Percentiles rank a stretch among this genome's conserved stretches.
Evolutionary conservation across 1,140 invertebrate genomes (phyloP).

Genomic region (Lasaia peninsularis): DNA sequence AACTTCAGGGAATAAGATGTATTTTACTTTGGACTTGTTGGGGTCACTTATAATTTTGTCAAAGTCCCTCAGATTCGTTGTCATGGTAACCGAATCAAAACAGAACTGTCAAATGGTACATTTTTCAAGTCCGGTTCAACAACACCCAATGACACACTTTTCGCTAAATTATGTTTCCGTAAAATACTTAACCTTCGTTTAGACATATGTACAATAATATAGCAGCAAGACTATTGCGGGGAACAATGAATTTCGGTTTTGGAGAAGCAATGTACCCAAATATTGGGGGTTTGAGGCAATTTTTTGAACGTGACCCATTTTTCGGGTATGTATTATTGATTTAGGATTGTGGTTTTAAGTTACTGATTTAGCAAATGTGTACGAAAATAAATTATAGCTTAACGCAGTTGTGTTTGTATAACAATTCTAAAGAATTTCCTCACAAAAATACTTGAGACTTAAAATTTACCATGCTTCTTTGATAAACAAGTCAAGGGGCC

Average conservation of each 20-base stretch:
- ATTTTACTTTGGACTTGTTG: neutral
- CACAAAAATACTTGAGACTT: too few relatives aligned
- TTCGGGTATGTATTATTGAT: conserved; percentile 45
- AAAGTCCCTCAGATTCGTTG: conserved; percentile 46
- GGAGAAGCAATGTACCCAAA: conserved; percentile 58
- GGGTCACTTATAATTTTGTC: conserved; percentile 14
- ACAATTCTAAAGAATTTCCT: too few relatives aligned
- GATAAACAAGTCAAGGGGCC: too few relatives aligned
- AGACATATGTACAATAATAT: conserved; percentile 37
- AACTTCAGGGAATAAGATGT: neutral
- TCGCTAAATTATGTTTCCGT: conserved; percentile 38
- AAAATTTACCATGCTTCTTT: too few relatives aligned
- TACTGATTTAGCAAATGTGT: too few relatives aligned
- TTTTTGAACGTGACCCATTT: conserved; percentile 52
- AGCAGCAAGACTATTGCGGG: conserved; percentile 29
- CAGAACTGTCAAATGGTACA: conserved; percentile 55
- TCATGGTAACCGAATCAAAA: conserved; percentile 52
- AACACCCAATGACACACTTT: conserved; percentile 44
- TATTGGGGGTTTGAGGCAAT: conserved; percentile 48
- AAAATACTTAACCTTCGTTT: conserved; percentile 20
- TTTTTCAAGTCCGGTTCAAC: conserved; percentile 39
- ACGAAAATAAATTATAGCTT: too few relatives aligned
- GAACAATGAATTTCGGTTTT: conserved; percentile 64
- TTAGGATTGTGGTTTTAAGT: neutral
- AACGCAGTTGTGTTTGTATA: too few relatives aligned